Base-by-base conservation (phyloP, 2,888 invertebrate genomes). In the Pantelozetes paolii region DNA sequence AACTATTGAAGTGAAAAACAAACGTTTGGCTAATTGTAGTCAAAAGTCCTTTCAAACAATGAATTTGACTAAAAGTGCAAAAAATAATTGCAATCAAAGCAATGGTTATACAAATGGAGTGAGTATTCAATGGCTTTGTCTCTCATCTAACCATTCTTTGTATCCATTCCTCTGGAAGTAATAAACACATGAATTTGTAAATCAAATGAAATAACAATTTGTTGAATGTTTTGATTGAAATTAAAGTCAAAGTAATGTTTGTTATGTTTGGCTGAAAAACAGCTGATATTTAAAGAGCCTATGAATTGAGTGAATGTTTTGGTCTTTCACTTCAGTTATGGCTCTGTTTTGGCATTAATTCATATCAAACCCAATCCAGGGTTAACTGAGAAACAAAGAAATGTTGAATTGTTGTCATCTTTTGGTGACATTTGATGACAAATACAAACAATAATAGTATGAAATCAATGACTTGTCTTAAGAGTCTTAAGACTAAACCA, bases 391-490 rank as follows among this genome's bases (percentile, higher is more conserved):
- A n/a, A 26, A 54, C 54, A 54, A 54, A 54, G 54, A 54, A 18
- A 50, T n/a, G 20, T 1, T 57, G 57, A n/a, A 5, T 23, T 54
- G 20, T 54, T 54, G n/a, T 48, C 3, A 48, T 48, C 6, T 15
- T 48, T 57, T 26, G 26, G 18, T 2, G 18, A 57, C 23, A 28
- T 45, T 45, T 71, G 15, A 71, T 71, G 45, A 71, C 40, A 32
- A 23, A 67, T 67, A 1, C 18, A 6, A 40, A 45, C 28, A n/a
- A 28, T 32, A 71, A 28, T 32, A 71, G 15, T 13, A 54, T 74
- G 70, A 74, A 70, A 74, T 70, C 28, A 18, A 15, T 74, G 26
- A 74, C 74, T 70, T 74, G 74, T 70, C 74, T 74, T 70, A 40
- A 36, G n/a, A 23, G 74, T 70, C 74, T 74, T 70, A 40, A 36